Conservation (phyloP, 2,113 vertebrate genomes). For the Nyctibius bracteatus region DNA sequence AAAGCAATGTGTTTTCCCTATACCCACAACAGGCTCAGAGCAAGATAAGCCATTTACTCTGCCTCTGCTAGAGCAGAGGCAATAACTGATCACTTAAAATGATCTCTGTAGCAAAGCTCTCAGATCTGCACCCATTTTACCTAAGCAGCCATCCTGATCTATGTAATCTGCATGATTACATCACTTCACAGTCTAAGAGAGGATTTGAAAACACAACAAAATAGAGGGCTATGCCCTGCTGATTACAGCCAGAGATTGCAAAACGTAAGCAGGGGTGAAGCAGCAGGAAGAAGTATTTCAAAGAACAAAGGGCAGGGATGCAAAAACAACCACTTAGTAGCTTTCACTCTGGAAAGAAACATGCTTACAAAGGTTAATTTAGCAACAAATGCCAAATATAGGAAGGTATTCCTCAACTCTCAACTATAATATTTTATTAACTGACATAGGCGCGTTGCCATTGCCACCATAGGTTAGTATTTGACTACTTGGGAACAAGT, state of each 20-base stretch:
- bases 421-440: background rate
- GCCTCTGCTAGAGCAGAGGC: background rate
- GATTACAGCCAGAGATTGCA: background rate
- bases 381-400: background rate
- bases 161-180: background rate
- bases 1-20: background rate
- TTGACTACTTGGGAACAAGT: background rate
- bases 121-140: background rate
- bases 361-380: background rate
- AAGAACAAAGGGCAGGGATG: background rate
- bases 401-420: background rate
- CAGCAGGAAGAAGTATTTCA: background rate
- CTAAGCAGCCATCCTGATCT: background rate
- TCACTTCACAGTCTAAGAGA: background rate
- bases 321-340: background rate
- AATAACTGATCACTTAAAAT: background rate
- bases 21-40: background rate
- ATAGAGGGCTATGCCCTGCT: background rate
- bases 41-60: background rate
- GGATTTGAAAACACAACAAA: background rate
- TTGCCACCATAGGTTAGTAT: background rate
- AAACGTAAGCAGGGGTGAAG: background rate
- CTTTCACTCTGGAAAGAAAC: background rate
- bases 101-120: background rate
- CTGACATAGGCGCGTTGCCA: background rate